Evolutionary conservation across 2,113 vertebrate species (phyloP).

Genomic region (Lophochroa leadbeateri): DNA sequence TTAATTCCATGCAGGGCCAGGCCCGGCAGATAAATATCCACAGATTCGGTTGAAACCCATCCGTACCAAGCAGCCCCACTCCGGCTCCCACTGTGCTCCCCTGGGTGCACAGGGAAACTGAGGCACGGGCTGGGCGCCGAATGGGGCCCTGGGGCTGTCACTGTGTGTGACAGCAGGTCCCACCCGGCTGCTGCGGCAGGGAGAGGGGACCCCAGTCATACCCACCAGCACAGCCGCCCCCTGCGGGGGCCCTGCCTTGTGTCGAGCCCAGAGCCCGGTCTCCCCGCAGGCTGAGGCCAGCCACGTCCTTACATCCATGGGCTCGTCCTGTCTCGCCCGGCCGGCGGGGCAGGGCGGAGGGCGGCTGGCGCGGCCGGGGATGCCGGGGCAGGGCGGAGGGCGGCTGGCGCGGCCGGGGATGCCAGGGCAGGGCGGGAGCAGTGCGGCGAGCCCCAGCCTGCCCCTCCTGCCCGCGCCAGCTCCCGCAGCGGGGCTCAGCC

Average conservation of each 20-base stretch:
- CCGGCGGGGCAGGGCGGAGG: not conserved
- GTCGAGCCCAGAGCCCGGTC: accelerated
- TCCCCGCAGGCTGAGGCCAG: not conserved
- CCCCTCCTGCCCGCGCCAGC: not conserved
- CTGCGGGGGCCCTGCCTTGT: not conserved
- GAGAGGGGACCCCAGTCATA: not conserved
- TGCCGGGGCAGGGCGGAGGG: not conserved
- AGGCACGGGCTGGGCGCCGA: not conserved
- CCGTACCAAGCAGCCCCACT: accelerated
- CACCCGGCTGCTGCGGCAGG: not conserved
- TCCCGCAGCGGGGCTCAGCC: not conserved
- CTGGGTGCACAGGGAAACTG: not conserved
- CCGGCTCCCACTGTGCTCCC: not conserved
- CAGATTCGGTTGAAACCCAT: not conserved
- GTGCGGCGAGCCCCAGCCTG: not conserved
- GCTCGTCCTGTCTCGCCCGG: not conserved
- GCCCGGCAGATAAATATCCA: not conserved
- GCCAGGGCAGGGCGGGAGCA: not conserved
- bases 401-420: not conserved
- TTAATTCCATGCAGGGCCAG: not conserved
- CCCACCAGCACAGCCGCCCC: not conserved
- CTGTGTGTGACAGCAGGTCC: not conserved
- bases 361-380: not conserved
- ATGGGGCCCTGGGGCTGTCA: accelerated
- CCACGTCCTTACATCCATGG: not conserved